Percentiles rank a stretch among this genome's conserved stretches.
These are phyloP conservation scores for Babyrousa celebensis DNA, from an alignment of 2,797 vertebrate species.

Conservation along the genomic window DNA sequence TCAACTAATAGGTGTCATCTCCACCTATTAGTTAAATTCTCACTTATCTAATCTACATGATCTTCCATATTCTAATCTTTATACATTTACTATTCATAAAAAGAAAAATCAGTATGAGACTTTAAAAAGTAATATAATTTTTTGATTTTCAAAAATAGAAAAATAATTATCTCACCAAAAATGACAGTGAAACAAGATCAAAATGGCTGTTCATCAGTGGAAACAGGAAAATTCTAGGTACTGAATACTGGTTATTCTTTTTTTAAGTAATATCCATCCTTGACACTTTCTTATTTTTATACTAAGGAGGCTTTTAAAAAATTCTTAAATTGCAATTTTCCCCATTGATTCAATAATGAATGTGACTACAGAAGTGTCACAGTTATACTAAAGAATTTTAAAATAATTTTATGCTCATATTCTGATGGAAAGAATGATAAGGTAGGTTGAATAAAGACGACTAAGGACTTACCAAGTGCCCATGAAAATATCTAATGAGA, in stretches of 20 bases:
- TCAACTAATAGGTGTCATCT: no score
- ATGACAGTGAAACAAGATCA: neutral
- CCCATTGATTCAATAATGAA: neutral
- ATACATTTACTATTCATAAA: neutral
- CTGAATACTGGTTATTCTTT: neutral
- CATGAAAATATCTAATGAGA: neutral
- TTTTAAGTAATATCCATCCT: neutral
- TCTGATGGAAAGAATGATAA: neutral
- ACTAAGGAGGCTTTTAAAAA: neutral
- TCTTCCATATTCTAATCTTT: neutral
- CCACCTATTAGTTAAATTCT: neutral
- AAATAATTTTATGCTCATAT: neutral
- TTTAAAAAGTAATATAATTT: neutral
- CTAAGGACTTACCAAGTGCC: neutral
- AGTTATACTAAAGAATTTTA: neutral
- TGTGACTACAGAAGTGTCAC: neutral
- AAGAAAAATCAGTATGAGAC: neutral
- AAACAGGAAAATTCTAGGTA: neutral
- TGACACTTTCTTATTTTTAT: neutral
- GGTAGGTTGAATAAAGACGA: neutral
- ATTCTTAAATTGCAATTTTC: neutral
- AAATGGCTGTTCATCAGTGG: neutral
- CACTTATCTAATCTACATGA: neutral
- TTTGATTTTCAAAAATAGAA: constrained; percentile 10
- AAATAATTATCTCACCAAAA: neutral